A percentile compares a stretch with the other conserved stretches of the same genome.
Conservation (phyloP, 2,888 invertebrate genomes). For the Ennomos fuscantarius region DNA sequence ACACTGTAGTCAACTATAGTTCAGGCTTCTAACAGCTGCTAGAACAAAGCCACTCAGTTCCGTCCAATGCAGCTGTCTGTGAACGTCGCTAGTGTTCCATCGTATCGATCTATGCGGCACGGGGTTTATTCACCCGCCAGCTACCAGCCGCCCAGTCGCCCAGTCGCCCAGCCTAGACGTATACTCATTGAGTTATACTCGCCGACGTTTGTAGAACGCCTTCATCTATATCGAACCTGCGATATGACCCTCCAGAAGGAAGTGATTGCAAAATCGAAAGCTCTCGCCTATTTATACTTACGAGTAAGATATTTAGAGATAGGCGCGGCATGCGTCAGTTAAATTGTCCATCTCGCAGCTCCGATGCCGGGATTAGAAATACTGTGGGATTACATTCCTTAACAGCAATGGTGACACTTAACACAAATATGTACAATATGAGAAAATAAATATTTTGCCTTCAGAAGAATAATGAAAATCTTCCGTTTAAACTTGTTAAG, state of each 20-base stretch:
- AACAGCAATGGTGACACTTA: no score
- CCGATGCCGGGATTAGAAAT: no score
- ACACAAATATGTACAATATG: no score
- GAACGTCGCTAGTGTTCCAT: conserved; percentile 31
- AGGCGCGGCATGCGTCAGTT: no score
- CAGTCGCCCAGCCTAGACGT: conserved; percentile 38
- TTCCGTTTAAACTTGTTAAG: no score
- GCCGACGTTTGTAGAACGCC: conserved; percentile 39
- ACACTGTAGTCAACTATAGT: not conserved
- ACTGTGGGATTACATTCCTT: no score
- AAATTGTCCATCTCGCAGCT: no score
- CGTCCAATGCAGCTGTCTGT: conserved; percentile 30
- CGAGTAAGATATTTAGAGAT: no score
- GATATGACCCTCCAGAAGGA: conserved; percentile 9
- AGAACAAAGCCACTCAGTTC: conserved; percentile 26
- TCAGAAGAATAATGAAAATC: no score
- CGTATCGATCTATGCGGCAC: conserved; percentile 48
- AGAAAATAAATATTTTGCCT: no score
- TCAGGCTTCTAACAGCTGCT: conserved; percentile 10
- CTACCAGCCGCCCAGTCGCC: conserved; percentile 13
- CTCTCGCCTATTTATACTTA: no score
- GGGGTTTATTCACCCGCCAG: conserved; percentile 46
- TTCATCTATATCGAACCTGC: conserved; percentile 31
- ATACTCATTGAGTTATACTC: conserved; percentile 49
- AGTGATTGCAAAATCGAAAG: not conserved